Base-by-base conservation (phyloP, 2,113 vertebrate species). In the Herpetotheres cachinnans region DNA sequence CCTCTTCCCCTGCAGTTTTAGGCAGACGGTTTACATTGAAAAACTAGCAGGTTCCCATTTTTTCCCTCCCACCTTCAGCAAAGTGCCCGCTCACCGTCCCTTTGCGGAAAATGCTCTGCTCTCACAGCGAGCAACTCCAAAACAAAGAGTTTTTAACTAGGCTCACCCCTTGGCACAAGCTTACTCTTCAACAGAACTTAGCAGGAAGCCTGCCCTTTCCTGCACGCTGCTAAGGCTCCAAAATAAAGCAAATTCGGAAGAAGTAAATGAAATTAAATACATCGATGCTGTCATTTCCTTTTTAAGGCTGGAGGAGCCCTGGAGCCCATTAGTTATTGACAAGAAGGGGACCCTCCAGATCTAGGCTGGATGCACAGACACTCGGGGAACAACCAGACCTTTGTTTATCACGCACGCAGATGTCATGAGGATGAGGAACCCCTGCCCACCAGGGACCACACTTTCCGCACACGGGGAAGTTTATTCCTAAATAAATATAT, bases 261-360 rank as follows among this genome's bases (percentile, higher is more conserved):
- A 86, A 56, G 16, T 30, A 36, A 65, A 83, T 52, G 42, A 69
- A 90, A 95, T 70, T 10, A 77, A 78, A 70, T 6, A 14, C 49
- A 4, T 6, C 4, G 49, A n/a, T 6, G 49, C 66, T 94, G 81
- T 40, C 78, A 11, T 97, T 97, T 97, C 97, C 97, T 97, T 93
- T 97, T 97, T 96, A 97, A 98, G 95, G 85, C 40, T 50, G 21
- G 71, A 94, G 85, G 42, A 91, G 86, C 94, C 95, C 96, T 71
- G 66, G 16, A 89, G 86, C 91, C 92, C 78, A 72, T 86, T 72
- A 93, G 95, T 90, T 93, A 65, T 65, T 83, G 97, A 97, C 94
- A 88, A 94, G 90, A 82, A 76, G 81, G 93, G 93, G 80, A 96
- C 89, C 73, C 87, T 93, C 92, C 86, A 29, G 88, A 63, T 56